Conservation (phyloP, 2,113 vertebrate genomes). For the Myrmecophaga tridactyla region DNA sequence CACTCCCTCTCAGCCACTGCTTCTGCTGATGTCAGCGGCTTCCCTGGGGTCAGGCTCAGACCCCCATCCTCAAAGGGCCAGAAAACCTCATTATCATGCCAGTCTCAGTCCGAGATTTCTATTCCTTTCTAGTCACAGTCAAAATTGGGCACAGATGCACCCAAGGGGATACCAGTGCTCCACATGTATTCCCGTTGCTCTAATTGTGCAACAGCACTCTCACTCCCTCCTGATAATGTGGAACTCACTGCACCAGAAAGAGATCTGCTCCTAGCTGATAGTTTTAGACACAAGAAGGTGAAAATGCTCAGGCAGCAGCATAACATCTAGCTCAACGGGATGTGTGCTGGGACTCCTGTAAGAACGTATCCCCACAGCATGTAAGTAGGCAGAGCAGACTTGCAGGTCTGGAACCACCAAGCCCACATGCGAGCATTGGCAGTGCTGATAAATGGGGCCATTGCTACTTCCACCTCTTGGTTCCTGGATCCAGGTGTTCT, state of each 20-base stretch:
- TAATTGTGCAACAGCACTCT: background rate
- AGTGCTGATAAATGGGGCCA: too few relatives aligned
- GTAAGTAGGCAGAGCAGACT: background rate
- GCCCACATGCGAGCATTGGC: background rate
- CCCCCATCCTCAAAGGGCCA: background rate
- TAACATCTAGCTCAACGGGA: background rate
- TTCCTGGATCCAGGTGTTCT: background rate
- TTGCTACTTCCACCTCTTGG: background rate
- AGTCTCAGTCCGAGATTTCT: background rate
- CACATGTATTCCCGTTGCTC: background rate
- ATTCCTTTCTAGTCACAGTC: too few relatives aligned
- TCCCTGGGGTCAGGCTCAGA: background rate
- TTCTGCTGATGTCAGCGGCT: background rate
- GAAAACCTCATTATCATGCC: too few relatives aligned
- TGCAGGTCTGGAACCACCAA: background rate
- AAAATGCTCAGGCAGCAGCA: background rate
- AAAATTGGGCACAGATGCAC: rapidly evolving
- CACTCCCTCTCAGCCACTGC: background rate
- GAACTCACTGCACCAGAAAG: background rate
- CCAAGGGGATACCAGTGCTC: too few relatives aligned
- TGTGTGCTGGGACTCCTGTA: background rate
- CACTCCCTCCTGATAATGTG: background rate
- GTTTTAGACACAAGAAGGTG: background rate
- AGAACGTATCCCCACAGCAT: rapidly evolving
- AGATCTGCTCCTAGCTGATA: background rate